Evolutionary conservation across 2,113 vertebrate genomes (phyloP).

Genomic region (Nicator chloris): DNA sequence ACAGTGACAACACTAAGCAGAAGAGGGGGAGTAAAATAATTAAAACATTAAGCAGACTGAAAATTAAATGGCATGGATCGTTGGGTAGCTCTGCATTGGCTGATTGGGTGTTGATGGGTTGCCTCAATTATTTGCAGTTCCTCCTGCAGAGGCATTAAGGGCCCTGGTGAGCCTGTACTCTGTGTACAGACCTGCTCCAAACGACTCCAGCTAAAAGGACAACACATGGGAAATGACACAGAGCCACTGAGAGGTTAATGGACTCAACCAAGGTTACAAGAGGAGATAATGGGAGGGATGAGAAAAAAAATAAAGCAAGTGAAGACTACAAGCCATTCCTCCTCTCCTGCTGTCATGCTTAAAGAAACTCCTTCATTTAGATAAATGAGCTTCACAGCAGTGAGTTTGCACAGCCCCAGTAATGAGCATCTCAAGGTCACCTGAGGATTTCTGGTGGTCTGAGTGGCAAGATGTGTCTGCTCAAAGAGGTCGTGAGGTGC

Average conservation of each 20-base stretch:
- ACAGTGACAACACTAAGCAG: neutral
- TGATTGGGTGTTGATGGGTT: slow-evolving; percentile 43
- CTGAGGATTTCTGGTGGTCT: neutral
- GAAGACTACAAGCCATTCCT: neutral
- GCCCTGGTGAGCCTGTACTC: neutral
- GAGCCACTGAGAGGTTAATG: slow-evolving; percentile 48
- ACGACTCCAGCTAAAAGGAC: slow-evolving; percentile 8
- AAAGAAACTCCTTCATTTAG: slow-evolving; percentile 3
- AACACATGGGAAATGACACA: slow-evolving; percentile 13
- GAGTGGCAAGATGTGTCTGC: neutral
- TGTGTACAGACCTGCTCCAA: neutral
- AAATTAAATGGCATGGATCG: slow-evolving; percentile 42
- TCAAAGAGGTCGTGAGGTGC: neutral
- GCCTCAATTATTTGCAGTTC: slow-evolving; percentile 16
- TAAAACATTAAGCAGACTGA: slow-evolving; percentile 47
- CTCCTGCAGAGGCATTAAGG: neutral
- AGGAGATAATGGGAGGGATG: neutral
- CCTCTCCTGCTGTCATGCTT: neutral
- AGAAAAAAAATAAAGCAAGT: slow-evolving; percentile 7
- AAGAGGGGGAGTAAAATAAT: slow-evolving; percentile 37
- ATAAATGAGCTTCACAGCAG: neutral
- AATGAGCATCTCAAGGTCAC: neutral
- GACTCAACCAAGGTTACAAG: slow-evolving; percentile 37
- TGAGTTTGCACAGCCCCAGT: neutral
- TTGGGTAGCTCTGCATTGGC: neutral